A percentile compares a stretch with the other conserved stretches of the same genome.
These are phyloP conservation scores for Odocoileus hemionus DNA, from an alignment of 2,113 vertebrate genomes.

Conservation along the genomic window DNA sequence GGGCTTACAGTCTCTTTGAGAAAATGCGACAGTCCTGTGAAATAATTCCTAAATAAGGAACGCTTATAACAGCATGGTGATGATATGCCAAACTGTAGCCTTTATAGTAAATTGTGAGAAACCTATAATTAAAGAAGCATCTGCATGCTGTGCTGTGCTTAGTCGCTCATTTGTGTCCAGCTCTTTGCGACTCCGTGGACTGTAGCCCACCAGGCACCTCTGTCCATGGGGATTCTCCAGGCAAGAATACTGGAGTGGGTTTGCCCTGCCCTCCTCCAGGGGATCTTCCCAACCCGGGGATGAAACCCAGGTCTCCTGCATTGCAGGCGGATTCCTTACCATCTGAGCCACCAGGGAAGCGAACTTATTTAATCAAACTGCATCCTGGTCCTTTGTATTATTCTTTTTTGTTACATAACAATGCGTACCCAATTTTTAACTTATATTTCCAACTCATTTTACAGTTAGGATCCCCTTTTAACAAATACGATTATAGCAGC, in stretches of 20 bases:
- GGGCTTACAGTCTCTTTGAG: neutral
- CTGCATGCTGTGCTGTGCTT: neutral
- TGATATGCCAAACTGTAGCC: neutral
- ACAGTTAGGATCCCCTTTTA: constrained; percentile 27
- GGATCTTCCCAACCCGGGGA: neutral
- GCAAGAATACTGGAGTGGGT: neutral
- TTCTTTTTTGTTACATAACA: neutral
- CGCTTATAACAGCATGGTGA: neutral
- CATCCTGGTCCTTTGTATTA: neutral
- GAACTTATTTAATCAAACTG: neutral
- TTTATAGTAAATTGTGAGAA: neutral
- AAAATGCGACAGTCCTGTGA: neutral
- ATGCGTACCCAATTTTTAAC: neutral
- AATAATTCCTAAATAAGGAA: neutral
- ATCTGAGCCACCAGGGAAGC: neutral
- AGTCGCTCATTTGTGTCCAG: neutral
- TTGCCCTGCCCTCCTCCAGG: neutral
- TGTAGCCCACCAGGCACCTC: neutral
- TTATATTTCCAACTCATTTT: neutral
- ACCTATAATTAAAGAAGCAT: neutral
- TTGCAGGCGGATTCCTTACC: neutral
- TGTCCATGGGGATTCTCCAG: neutral
- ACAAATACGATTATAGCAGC: constrained; percentile 48
- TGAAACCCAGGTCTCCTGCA: neutral
- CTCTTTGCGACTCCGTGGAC: rapidly evolving